Conservation (phyloP, 2,888 invertebrate genomes). For the Leucoma salicis region DNA sequence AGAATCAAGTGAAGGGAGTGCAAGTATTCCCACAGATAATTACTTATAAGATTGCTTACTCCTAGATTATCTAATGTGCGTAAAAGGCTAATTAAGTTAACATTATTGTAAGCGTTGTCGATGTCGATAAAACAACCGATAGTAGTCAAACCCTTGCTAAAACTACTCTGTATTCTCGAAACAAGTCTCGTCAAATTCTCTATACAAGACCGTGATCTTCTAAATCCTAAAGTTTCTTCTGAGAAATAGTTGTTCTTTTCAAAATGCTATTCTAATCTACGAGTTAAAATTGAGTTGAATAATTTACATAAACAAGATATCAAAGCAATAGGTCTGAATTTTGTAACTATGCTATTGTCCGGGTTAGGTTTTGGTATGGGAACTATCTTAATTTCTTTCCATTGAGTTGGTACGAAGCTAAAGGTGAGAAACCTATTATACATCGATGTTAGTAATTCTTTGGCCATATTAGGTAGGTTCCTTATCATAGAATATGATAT, state of each 20-base stretch:
- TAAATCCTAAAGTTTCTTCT: slow-evolving; percentile 12
- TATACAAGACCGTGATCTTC: slow-evolving; percentile 9
- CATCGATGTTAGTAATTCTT: slow-evolving; percentile 7
- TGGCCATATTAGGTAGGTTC: slow-evolving; percentile 9
- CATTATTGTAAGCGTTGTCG: no score
- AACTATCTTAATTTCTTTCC: slow-evolving; percentile 18
- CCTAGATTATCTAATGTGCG: no score
- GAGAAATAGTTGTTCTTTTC: slow-evolving; percentile 17
- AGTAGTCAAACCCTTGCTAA: slow-evolving; percentile 10
- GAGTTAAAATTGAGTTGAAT: slow-evolving; percentile 19
- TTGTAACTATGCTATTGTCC: not conserved
- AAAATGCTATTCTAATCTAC: slow-evolving; percentile 23
- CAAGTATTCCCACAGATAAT: no score
- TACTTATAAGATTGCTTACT: no score
- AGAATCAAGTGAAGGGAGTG: no score
- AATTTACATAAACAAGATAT: no score
- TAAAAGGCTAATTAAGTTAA: no score
- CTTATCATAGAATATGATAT: slow-evolving; percentile 22
- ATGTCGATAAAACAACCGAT: no score
- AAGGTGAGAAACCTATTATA: slow-evolving; percentile 9
- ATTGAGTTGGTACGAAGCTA: slow-evolving; percentile 15
- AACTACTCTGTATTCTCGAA: slow-evolving; percentile 13
- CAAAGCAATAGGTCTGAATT: slow-evolving; percentile 19
- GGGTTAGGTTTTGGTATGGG: slow-evolving; percentile 21
- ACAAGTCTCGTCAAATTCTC: slow-evolving; percentile 11